A percentile compares a stretch with the other conserved stretches of the same genome.
Conservation (phyloP, 2,797 vertebrate species). For the Psittacula echo region DNA sequence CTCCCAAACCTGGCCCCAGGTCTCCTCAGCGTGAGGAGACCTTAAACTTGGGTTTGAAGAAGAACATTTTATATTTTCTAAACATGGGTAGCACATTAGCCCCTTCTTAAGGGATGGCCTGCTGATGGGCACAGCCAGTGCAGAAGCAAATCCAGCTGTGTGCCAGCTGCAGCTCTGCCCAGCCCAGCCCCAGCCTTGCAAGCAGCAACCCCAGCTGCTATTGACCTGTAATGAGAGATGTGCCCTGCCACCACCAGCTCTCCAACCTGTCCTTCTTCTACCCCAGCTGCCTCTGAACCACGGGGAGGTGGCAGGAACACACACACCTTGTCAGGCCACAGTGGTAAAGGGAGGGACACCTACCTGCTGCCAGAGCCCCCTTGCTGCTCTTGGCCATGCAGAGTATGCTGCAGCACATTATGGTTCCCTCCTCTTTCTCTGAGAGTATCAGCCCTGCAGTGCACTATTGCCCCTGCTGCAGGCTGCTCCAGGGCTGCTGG, state of each 20-base stretch:
- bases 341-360: background rate
- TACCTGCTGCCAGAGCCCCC: background rate
- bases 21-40: background rate
- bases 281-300: rapidly evolving
- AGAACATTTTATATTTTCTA: background rate
- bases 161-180: background rate
- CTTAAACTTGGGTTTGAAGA: background rate
- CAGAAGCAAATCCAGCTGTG: background rate
- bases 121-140: background rate
- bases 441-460: background rate
- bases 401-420: background rate
- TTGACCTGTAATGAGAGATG: rapidly evolving
- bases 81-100: background rate
- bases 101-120: background rate
- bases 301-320: background rate
- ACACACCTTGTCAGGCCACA: background rate
- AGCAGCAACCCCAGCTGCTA: background rate
- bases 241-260: background rate
- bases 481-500: background rate
- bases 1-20: background rate
- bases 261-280: background rate
- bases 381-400: rapidly evolving
- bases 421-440: background rate
- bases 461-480: background rate
- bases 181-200: background rate